Evolutionary conservation across 2,113 vertebrate genomes (phyloP).

Genomic region (Anhinga rufa): DNA sequence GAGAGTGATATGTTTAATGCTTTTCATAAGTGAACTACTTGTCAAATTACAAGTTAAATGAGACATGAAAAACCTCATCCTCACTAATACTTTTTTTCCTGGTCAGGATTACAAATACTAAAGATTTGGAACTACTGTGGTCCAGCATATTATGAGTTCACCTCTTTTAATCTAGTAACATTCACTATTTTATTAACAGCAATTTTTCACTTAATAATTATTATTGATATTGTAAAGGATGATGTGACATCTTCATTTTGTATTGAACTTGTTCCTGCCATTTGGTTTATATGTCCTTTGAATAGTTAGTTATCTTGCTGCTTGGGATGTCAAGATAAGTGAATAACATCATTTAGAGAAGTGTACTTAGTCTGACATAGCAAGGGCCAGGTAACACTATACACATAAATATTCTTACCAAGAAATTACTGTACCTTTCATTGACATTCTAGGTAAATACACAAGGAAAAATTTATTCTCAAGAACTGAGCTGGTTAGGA

Average conservation of each 20-base stretch:
- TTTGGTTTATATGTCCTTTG: not conserved
- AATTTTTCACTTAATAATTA: not conserved
- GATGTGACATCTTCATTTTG: not conserved
- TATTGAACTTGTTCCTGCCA: not conserved
- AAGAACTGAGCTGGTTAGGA: not conserved
- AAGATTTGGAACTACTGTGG: not conserved
- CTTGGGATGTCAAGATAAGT: not conserved
- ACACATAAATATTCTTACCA: not conserved
- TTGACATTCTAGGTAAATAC: not conserved
- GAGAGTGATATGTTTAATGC: not conserved
- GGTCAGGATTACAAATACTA: not conserved
- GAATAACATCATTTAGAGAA: not conserved
- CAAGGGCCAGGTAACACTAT: not conserved
- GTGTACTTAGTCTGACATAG: not conserved
- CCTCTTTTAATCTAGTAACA: not conserved
- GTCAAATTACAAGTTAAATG: not conserved
- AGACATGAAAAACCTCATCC: not conserved
- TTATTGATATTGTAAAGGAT: not conserved
- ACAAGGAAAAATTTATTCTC: not conserved
- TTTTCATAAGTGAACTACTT: not conserved
- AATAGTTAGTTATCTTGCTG: not conserved
- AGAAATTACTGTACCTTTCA: not conserved
- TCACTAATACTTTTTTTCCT: not conserved
- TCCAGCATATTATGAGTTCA: not conserved
- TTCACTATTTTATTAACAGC: not conserved